Evolutionary conservation across 2,888 invertebrate species (phyloP), one percentile per base, ranked within the genome.

Genomic region (Acronicta psi): DNA sequence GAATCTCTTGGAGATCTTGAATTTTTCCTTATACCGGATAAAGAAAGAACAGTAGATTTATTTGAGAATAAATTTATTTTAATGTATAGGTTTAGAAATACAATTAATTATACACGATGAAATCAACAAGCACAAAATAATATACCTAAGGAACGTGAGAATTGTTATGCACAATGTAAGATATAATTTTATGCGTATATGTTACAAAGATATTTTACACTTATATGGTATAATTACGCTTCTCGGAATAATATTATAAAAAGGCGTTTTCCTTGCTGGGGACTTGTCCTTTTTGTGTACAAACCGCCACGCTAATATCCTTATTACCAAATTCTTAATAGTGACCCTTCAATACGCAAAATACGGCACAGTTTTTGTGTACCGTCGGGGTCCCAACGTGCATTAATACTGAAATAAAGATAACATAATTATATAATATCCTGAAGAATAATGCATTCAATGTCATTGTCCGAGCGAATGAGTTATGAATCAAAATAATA

Each of bases 131-230:
- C 37, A 45, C 31, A 14, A 53, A 40, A 16, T 43, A 43, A 46
- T 69, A 6, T 40, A 40, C 36, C 23, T 23, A 37, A 23, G 23
- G 20, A 64, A 51, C 50, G 50, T 70, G 57, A 65, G 66, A 53
- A 65, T 25, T 42, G 11, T 25, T 29, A 49, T 57, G 58, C 44
- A 52, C 52, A 57, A 47, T 49, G 43, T 14, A 49, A 25, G 18
- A 45, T 20, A 23, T 44, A 54, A 57, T 54, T 42, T 49, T 47
- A 40, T 47, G 29, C n/a, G 14, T 42, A 31, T 17, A 38, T 37
- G n/a, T n/a, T n/a, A n/a, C n/a, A 17, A 11, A 38, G 9, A 53
- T 53, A 50, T 40, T 65, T 43, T 49, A 50, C 40, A 50, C 52
- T 45, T 52, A 11, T 46, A 67, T 6, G 40, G 31, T 34, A 20